Percentiles rank a stretch among this genome's conserved stretches.
These are phyloP conservation scores for Amorpha juglandis DNA, from an alignment of 2,888 invertebrate species.

Conservation along the genomic window DNA sequence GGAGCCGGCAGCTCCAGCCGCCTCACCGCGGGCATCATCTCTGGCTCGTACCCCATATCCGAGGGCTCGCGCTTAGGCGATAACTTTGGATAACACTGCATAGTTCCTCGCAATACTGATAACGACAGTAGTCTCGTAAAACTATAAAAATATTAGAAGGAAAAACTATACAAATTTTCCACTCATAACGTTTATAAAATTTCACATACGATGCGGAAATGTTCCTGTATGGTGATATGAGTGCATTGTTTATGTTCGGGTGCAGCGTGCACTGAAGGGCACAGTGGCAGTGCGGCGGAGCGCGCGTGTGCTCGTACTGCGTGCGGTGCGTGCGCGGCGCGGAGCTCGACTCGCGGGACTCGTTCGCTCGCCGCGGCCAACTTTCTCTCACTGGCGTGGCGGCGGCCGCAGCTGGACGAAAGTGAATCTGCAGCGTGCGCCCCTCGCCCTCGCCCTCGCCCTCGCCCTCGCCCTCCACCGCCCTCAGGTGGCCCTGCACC, in stretches of 20 bases:
- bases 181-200: conserved; percentile 47
- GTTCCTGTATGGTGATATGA: conserved; percentile 57
- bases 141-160: conserved; percentile 39
- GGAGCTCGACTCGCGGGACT: conserved; percentile 78
- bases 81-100: conserved; percentile 79
- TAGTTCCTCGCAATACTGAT: conserved; percentile 57
- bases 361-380: conserved; percentile 83
- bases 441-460: conserved; percentile 58
- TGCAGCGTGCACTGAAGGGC: conserved; percentile 52
- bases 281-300: conserved; percentile 46
- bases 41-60: conserved; percentile 68
- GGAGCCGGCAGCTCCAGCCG: conserved; percentile 78
- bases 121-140: conserved; percentile 41
- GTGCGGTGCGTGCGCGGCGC: conserved; percentile 71
- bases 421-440: conserved; percentile 81
- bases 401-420: conserved; percentile 79
- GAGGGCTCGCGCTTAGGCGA: conserved; percentile 74
- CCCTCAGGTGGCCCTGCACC: conserved; percentile 66
- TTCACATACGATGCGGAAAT: conserved; percentile 57
- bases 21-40: conserved; percentile 65
- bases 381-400: conserved; percentile 84
- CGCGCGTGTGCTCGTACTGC: conserved; percentile 52
- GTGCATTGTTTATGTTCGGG: conserved; percentile 58
- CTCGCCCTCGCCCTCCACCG: conserved; percentile 53
- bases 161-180: conserved; percentile 45